Conservation (phyloP, 2,888 invertebrate genomes). For the Pyrochroa serraticornis region DNA sequence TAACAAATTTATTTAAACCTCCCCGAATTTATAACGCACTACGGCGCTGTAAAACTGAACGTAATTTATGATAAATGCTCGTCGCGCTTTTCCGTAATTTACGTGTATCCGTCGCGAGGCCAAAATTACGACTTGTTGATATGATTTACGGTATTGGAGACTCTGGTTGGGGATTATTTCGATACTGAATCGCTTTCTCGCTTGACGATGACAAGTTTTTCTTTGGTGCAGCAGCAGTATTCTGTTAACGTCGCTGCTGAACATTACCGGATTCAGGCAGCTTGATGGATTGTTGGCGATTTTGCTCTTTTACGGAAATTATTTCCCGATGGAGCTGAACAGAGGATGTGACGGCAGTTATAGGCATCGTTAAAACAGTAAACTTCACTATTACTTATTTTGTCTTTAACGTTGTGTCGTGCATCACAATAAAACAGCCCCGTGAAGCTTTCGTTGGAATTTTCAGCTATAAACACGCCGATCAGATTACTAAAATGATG, state of each 20-base stretch:
- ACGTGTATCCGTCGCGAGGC: conserved; percentile 9
- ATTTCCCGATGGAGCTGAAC: conserved; percentile 35
- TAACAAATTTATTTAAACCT: conserved; percentile 25
- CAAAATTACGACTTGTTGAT: conserved; percentile 24
- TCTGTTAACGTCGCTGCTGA: conserved; percentile 39
- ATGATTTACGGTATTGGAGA: conserved; percentile 24
- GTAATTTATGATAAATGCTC: conserved; percentile 26
- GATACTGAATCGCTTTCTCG: conserved; percentile 25
- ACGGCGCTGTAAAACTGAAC: conserved; percentile 16
- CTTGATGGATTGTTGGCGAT: conserved; percentile 43
- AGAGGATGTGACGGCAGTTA: conserved; percentile 37
- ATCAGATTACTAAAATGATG: too few relatives aligned
- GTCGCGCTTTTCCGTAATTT: conserved; percentile 22
- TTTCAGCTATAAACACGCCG: too few relatives aligned
- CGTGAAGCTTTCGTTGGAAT: too few relatives aligned
- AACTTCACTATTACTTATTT: conserved; percentile 32
- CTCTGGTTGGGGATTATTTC: conserved; percentile 1
- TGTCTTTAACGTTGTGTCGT: conserved; percentile 23
- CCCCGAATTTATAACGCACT: conserved; percentile 13
- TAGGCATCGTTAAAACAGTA: conserved; percentile 41
- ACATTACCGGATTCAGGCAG: conserved; percentile 42
- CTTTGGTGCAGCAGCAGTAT: conserved; percentile 30
- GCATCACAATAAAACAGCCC: conserved; percentile 18
- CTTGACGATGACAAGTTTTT: conserved; percentile 31
- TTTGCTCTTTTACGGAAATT: conserved; percentile 47